phyloP scores from a whole-genome alignment of 2,888 invertebrate genomes.

The Microchrysa polita region DNA sequence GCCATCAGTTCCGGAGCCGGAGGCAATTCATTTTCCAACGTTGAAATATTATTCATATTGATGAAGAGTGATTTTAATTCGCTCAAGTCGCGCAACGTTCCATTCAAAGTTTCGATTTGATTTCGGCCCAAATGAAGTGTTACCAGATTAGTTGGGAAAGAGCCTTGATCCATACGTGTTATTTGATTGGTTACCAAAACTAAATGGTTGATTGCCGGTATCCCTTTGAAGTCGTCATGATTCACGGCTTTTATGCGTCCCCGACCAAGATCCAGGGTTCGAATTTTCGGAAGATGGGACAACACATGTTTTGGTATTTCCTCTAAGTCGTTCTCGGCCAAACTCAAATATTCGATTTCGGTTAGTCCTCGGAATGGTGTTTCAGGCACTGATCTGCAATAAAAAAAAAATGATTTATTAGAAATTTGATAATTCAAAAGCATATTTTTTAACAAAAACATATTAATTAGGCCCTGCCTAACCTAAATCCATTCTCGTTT shows the following conservation, averaged over 20 bases:
- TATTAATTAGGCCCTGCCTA: too few species aligned
- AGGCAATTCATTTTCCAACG: constrained; percentile 81
- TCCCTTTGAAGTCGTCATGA: constrained; percentile 80
- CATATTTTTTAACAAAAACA: too few species aligned
- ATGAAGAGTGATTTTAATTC: constrained; percentile 82
- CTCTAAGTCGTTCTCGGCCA: constrained; percentile 81
- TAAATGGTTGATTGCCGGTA: constrained; percentile 73
- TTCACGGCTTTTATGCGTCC: constrained; percentile 80
- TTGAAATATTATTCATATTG: constrained; percentile 78
- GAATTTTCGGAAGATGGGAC: constrained; percentile 78
- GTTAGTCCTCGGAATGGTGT: constrained; percentile 79
- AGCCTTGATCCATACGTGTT: constrained; percentile 75
- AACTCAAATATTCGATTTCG: constrained; percentile 77
- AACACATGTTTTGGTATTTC: constrained; percentile 81
- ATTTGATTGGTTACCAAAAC: constrained; percentile 81
- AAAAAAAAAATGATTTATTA: too few species aligned
- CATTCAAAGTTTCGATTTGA: constrained; percentile 76
- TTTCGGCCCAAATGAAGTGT: constrained; percentile 81
- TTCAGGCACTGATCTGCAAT: constrained; percentile 75
- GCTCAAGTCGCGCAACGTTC: constrained; percentile 78
- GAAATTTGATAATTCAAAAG: too few species aligned
- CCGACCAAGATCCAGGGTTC: constrained; percentile 83
- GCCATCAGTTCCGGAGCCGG: constrained; percentile 71
- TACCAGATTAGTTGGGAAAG: constrained; percentile 74
- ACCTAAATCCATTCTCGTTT: too few species aligned